Conservation (phyloP, 2,888 invertebrate genomes). For the Pasiphila rectangulata region DNA sequence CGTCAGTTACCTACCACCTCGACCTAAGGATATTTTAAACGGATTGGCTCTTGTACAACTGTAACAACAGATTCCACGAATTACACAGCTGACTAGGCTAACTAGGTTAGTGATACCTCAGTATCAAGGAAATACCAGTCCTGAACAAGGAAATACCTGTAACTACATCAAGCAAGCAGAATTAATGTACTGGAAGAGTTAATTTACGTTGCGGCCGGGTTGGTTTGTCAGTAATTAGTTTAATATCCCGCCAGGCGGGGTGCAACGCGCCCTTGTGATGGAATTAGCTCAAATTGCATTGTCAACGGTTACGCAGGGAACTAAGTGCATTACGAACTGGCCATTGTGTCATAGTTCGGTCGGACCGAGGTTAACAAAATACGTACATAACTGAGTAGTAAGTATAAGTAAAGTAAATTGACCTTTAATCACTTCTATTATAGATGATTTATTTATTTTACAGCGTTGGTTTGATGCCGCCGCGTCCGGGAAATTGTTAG, state of each 20-base stretch:
- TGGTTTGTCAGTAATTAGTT: slow-evolving; percentile 73
- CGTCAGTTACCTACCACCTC: too few relatives aligned
- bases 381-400: too few relatives aligned
- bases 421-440: too few relatives aligned
- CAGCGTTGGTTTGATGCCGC: too few relatives aligned
- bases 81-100: slow-evolving; percentile 3
- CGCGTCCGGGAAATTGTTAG: too few relatives aligned
- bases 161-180: slow-evolving; percentile 23
- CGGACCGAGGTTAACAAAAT: too few relatives aligned
- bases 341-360: slow-evolving; percentile 11
- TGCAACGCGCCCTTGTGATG: slow-evolving; percentile 43
- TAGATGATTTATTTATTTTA: too few relatives aligned
- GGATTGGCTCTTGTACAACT: too few relatives aligned
- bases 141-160: slow-evolving; percentile 24
- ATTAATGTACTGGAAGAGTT: slow-evolving; percentile 61
- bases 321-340: slow-evolving; percentile 18
- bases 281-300: slow-evolving; percentile 76
- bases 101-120: slow-evolving; percentile 11
- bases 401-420: too few relatives aligned
- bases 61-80: slow-evolving; percentile 1
- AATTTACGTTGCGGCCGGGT: slow-evolving; percentile 55
- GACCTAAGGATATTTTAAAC: too few relatives aligned
- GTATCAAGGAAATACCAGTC: slow-evolving; percentile 11
- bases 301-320: slow-evolving; percentile 50
- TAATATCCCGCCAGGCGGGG: slow-evolving; percentile 49